Percentiles rank a stretch among this genome's conserved stretches.
Conservation (phyloP, 2,113 vertebrate species). For the Ceyx cyanopectus region DNA sequence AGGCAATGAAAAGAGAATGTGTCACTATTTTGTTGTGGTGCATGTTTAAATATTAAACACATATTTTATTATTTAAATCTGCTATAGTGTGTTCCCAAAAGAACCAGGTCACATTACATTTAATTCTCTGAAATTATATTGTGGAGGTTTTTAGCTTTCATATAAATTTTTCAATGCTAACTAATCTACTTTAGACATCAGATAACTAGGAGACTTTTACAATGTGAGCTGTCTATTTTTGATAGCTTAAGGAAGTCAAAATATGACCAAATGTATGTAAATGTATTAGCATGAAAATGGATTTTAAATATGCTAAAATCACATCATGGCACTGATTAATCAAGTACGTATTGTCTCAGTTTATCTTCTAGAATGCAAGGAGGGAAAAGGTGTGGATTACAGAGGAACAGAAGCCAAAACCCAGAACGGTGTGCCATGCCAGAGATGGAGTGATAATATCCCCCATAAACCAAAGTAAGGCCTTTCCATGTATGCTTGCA, state of each 20-base stretch:
- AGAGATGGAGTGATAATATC: constrained; percentile 76
- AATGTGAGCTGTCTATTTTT: background rate
- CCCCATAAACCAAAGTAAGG: constrained; percentile 88
- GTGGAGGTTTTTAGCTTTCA: background rate
- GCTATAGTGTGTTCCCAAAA: background rate
- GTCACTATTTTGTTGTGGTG: background rate
- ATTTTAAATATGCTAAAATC: background rate
- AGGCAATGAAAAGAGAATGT: background rate
- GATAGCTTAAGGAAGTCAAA: background rate
- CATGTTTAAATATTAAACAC: background rate
- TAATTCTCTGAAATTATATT: background rate
- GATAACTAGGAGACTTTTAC: background rate
- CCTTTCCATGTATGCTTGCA: background rate
- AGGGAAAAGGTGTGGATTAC: constrained; percentile 81
- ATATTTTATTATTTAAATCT: background rate
- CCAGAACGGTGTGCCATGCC: constrained; percentile 80
- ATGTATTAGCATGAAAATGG: background rate
- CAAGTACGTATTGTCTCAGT: constrained; percentile 59
- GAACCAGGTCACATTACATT: background rate
- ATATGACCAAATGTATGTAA: background rate
- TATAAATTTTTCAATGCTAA: background rate
- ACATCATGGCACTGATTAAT: background rate
- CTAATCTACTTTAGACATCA: background rate
- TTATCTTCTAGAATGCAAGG: constrained; percentile 85
- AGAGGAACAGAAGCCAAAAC: constrained; percentile 86